A percentile compares a stretch with the other conserved stretches of the same genome.
phyloP scores from a whole-genome alignment of 30 jellyfish, hydroid and myxozoan genomes.

The Rhopilema esculentum region DNA sequence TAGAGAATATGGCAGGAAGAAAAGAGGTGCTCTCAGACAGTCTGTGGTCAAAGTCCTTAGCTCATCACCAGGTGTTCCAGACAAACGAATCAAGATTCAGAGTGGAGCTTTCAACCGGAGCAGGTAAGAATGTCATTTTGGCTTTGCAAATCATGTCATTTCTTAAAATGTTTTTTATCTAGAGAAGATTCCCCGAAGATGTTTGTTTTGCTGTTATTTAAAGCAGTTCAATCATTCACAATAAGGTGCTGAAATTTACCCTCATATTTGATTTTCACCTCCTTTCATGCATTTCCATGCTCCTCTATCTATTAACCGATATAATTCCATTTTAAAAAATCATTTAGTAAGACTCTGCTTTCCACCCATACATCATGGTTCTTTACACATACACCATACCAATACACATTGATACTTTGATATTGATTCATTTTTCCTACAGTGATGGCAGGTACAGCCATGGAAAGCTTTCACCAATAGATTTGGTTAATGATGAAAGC shows the following conservation, averaged over 20 bases:
- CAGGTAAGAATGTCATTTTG: background rate
- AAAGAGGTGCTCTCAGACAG: slow-evolving; percentile 67
- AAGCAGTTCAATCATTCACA: too few species aligned
- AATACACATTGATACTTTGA: background rate
- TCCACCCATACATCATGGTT: too few species aligned
- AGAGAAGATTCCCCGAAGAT: too few species aligned
- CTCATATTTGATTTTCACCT: too few species aligned
- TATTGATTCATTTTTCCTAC: background rate
- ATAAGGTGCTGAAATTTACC: too few species aligned
- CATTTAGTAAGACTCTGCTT: too few species aligned
- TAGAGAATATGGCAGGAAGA: slow-evolving; percentile 89
- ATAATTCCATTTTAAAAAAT: too few species aligned
- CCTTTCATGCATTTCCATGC: too few species aligned
- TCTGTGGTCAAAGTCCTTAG: slow-evolving; percentile 82
- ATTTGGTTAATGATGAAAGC: background rate
- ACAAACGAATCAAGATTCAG: slow-evolving; percentile 35
- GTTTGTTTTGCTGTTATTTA: too few species aligned
- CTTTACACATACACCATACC: background rate
- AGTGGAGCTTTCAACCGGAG: background rate
- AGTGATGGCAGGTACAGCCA: background rate
- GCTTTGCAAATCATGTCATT: background rate
- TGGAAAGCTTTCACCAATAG: background rate
- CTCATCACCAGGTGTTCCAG: slow-evolving; percentile 14
- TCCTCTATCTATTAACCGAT: too few species aligned
- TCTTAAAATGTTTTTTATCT: background rate